phyloP scores from a whole-genome alignment of 2,797 vertebrate genomes.

The Oceanodroma leucorhoa region DNA sequence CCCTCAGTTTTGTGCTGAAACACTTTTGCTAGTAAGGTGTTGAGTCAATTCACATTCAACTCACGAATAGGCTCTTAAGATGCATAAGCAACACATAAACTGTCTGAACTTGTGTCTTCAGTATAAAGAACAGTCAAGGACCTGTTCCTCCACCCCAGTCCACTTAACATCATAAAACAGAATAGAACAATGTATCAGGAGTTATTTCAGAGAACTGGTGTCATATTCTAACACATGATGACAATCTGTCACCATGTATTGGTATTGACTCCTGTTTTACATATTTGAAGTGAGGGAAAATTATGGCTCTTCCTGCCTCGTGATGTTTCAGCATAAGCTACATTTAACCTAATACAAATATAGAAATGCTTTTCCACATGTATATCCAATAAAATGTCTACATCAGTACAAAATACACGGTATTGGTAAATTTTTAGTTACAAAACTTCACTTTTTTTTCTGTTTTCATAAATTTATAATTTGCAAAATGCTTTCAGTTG shows the following conservation, averaged over 20 bases:
- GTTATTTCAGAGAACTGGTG: not conserved
- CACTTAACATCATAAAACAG: not conserved
- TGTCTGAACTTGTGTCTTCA: not conserved
- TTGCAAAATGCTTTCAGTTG: not conserved
- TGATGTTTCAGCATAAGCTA: not conserved
- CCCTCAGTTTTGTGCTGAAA: not conserved
- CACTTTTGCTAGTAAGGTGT: not conserved
- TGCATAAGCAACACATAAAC: not conserved
- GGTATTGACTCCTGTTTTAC: not conserved
- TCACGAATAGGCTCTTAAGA: not conserved
- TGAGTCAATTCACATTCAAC: not conserved
- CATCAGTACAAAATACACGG: not conserved
- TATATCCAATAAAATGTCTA: not conserved
- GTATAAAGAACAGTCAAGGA: not conserved
- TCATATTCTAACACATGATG: not conserved
- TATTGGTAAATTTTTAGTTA: not conserved
- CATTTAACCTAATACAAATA: not conserved
- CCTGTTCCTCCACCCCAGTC: not conserved
- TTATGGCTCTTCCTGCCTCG: not conserved
- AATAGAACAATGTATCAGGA: not conserved
- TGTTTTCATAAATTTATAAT: not conserved
- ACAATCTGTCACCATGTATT: not conserved
- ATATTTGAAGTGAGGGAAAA: not conserved
- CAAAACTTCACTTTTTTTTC: fast-evolving
- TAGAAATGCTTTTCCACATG: not conserved